Percentiles rank a stretch among this genome's conserved stretches.
These are phyloP conservation scores for Sander lucioperca DNA, from an alignment of 2,113 vertebrate species.

Conservation along the genomic window DNA sequence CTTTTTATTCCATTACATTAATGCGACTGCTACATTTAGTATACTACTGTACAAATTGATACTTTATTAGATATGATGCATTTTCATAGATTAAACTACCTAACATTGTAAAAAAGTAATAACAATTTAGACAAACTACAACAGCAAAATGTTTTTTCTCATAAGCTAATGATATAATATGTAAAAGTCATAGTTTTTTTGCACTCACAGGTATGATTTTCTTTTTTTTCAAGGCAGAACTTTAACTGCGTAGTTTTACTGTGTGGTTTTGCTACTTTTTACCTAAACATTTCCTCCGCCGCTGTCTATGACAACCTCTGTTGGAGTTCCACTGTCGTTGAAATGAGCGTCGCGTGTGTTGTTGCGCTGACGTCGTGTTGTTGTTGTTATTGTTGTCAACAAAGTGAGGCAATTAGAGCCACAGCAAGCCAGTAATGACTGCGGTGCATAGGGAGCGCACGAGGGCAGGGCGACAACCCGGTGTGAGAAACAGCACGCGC, in stretches of 20 bases:
- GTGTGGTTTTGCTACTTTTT: not conserved
- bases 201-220: not conserved
- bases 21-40: not conserved
- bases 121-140: not conserved
- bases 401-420: constrained; percentile 76
- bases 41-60: not conserved
- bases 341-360: constrained; percentile 31
- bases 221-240: not conserved
- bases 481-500: constrained; percentile 68
- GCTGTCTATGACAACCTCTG: not conserved
- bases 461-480: constrained; percentile 52
- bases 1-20: not conserved
- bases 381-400: constrained; percentile 57
- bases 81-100: not conserved
- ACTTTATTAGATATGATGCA: no score
- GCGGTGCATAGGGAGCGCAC: constrained; percentile 39
- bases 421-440: constrained; percentile 72
- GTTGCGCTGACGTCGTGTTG: constrained; percentile 50
- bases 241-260: not conserved
- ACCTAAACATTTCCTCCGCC: not conserved
- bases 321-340: not conserved
- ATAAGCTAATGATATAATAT: not conserved
- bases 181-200: not conserved
- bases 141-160: not conserved
- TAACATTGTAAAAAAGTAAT: not conserved